Evolutionary conservation across 2,113 vertebrate species (phyloP).

Genomic region (Leucopsar rothschildi): DNA sequence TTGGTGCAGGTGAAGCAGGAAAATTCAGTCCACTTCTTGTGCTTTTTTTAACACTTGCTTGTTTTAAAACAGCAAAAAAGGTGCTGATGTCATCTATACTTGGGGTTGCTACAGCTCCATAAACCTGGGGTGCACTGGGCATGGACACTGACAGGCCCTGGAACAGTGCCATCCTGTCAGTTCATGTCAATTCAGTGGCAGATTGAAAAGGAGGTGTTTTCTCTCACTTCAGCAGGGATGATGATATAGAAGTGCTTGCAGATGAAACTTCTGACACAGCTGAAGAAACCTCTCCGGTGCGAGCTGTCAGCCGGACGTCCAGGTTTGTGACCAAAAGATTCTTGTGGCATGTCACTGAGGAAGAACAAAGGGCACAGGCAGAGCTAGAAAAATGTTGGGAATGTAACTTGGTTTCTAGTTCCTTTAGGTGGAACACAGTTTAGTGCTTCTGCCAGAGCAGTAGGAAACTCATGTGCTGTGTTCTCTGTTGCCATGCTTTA

Average conservation of each 20-base stretch:
- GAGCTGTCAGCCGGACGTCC: conserved; percentile 72
- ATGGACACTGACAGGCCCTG: not conserved
- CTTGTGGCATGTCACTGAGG: not conserved
- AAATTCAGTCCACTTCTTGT: not conserved
- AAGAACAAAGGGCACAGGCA: not conserved
- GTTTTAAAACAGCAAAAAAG: not conserved
- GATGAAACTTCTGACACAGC: conserved; percentile 84
- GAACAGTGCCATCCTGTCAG: too few species aligned
- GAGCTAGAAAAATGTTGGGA: not conserved
- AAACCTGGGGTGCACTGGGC: not conserved
- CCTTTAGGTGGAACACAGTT: not conserved
- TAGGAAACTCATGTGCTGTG: not conserved
- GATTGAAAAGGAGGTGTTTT: not conserved
- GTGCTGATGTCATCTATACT: not conserved
- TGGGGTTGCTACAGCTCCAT: not conserved
- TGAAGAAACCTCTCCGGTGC: conserved; percentile 81
- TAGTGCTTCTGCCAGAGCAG: not conserved
- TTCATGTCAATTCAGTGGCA: not conserved
- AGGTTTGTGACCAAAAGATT: conserved; percentile 70
- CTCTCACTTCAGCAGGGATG: conserved; percentile 80
- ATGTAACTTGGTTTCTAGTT: not conserved
- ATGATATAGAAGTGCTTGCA: conserved; percentile 93
- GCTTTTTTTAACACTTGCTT: not conserved
- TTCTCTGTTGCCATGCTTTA: not conserved
- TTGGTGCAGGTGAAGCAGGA: not conserved